Percentiles rank a stretch among this genome's conserved stretches.
These are phyloP conservation scores for Diaprepes abbreviatus DNA, from an alignment of 2,888 invertebrate species.

Conservation along the genomic window DNA sequence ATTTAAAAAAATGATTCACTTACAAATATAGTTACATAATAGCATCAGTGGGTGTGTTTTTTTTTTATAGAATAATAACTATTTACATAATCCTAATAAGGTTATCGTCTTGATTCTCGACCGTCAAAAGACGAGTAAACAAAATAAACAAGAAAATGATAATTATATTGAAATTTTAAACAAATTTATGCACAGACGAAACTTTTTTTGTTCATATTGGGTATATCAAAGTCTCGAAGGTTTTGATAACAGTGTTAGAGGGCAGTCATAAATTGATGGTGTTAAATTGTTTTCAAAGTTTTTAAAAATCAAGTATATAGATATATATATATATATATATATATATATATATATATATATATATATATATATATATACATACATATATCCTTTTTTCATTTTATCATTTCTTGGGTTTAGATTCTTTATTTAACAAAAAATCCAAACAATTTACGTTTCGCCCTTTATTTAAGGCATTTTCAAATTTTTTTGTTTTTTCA, in stretches of 20 bases:
- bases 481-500: too few species aligned
- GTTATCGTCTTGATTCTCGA: conserved; percentile 4
- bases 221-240: neutral
- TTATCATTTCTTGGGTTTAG: too few species aligned
- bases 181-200: neutral
- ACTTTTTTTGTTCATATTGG: neutral
- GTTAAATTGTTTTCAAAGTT: neutral
- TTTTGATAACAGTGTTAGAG: neutral
- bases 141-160: neutral
- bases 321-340: too few species aligned
- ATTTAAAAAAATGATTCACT: too few species aligned
- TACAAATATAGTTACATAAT: too few species aligned
- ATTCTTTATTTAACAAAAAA: too few species aligned
- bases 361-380: too few species aligned
- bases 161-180: conserved; percentile 7
- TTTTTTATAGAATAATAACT: conserved; percentile 6
- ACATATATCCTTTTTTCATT: too few species aligned
- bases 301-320: too few species aligned
- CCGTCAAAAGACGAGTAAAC: conserved; percentile 11
- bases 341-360: too few species aligned
- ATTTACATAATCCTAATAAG: conserved; percentile 22
- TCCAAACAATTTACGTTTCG: too few species aligned
- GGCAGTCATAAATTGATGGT: neutral
- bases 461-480: too few species aligned
- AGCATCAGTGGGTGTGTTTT: conserved; percentile 1